These are phyloP conservation scores for Gallinago stenura DNA, from an alignment of 2,797 vertebrate species.

Conservation along the genomic window DNA sequence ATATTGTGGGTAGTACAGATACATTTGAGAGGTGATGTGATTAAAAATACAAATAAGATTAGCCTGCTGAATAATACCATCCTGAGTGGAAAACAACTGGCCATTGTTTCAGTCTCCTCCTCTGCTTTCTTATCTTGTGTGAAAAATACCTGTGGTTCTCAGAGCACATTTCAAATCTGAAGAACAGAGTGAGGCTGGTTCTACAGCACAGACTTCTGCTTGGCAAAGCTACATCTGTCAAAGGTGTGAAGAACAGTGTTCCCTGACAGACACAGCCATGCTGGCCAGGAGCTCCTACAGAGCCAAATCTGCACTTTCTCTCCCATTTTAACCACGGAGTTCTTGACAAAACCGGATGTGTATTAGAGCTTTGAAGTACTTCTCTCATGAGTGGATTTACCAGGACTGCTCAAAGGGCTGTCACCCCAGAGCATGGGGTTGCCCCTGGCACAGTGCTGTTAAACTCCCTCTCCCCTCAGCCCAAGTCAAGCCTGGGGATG, in stretches of 20 bases:
- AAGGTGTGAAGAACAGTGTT: neutral
- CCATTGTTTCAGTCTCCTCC: slow-evolving; percentile 36
- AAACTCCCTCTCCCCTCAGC: neutral
- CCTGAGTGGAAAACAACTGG: slow-evolving; percentile 45
- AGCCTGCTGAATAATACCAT: neutral
- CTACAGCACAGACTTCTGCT: neutral
- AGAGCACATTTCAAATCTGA: neutral
- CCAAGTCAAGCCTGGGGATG: neutral
- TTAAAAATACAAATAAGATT: slow-evolving; percentile 53
- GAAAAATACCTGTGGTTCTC: slow-evolving; percentile 46
- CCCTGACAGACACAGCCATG: neutral
- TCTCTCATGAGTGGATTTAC: neutral
- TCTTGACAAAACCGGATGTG: neutral
- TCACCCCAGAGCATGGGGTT: neutral
- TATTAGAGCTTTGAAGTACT: neutral
- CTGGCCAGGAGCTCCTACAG: neutral
- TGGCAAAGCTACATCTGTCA: neutral
- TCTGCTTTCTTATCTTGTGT: slow-evolving; percentile 57
- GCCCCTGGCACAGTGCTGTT: neutral
- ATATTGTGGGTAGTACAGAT: neutral
- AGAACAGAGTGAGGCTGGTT: neutral
- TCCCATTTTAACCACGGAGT: neutral
- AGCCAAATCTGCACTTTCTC: neutral
- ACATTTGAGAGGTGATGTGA: slow-evolving; percentile 41
- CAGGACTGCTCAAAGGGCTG: neutral